Conservation (phyloP, 2,113 vertebrate species). For the Neofelis nebulosa region DNA sequence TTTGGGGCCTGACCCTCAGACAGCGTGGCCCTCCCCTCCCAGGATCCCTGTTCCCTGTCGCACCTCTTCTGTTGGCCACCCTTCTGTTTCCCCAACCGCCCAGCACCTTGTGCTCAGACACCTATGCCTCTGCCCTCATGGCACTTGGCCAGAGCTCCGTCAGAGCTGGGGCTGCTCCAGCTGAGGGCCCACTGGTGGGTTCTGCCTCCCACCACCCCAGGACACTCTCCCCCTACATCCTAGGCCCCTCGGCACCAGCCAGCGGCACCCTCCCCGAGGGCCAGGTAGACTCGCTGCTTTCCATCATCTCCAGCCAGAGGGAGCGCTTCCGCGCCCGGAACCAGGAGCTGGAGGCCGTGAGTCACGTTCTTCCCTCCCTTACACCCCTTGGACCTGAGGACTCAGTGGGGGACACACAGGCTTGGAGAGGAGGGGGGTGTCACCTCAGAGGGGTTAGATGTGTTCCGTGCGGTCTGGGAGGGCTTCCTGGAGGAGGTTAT, state of each 20-base stretch:
- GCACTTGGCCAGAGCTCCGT: not conserved
- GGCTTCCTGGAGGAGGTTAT: not conserved
- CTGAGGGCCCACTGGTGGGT: not conserved
- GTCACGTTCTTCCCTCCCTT: not conserved
- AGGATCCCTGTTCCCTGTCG: not conserved
- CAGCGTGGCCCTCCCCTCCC: no score
- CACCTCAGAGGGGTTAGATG: not conserved
- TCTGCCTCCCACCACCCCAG: not conserved
- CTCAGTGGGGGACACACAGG: not conserved
- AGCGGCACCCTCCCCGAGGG: constrained; percentile 87
- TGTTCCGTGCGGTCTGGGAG: not conserved
- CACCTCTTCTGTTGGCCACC: not conserved
- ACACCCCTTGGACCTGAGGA: not conserved
- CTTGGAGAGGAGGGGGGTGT: not conserved
- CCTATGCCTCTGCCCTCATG: not conserved
- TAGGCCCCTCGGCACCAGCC: constrained; percentile 72
- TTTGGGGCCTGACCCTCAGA: not conserved
- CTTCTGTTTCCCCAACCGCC: not conserved
- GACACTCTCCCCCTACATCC: not conserved
- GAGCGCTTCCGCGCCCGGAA: constrained; percentile 95
- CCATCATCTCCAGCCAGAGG: constrained; percentile 98
- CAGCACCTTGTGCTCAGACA: not conserved
- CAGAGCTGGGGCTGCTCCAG: not conserved
- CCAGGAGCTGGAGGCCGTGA: constrained; percentile 96
- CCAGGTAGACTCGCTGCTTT: constrained; percentile 96